phyloP scores from a whole-genome alignment of 2,888 invertebrate genomes.

The Aspidiotus rigidus region DNA sequence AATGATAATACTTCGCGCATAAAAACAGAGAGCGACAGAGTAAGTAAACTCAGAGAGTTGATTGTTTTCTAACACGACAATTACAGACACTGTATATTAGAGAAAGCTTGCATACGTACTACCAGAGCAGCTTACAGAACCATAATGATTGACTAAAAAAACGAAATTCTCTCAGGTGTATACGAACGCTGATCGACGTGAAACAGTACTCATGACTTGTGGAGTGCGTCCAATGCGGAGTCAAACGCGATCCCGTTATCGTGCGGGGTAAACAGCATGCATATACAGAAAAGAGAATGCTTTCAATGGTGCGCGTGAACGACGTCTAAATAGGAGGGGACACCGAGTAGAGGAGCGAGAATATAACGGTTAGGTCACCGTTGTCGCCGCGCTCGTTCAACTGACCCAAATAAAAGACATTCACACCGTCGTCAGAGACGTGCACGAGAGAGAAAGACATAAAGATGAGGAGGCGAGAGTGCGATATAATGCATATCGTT shows the following conservation, averaged over 20 bases:
- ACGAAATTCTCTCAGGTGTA: no score
- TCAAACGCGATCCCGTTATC: conserved; percentile 24
- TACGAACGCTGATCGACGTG: neutral
- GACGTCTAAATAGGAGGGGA: neutral
- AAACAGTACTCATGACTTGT: no score
- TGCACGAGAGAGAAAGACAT: neutral
- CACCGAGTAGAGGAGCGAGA: neutral
- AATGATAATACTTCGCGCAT: no score
- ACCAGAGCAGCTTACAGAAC: no score
- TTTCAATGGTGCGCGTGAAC: conserved; percentile 4
- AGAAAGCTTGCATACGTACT: no score
- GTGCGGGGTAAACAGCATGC: conserved; percentile 16
- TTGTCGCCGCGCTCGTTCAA: conserved; percentile 23
- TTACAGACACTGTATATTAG: no score
- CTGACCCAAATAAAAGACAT: conserved; percentile 33
- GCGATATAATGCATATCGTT: neutral
- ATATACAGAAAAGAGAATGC: neutral
- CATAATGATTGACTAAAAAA: no score
- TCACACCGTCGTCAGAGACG: conserved; percentile 20
- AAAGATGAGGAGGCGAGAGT: neutral
- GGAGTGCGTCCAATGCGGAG: conserved; percentile 7
- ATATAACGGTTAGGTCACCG: conserved; percentile 25
- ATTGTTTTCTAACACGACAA: no score
- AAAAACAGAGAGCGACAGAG: no score
- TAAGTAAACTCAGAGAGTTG: no score